Evolutionary conservation across 2,113 vertebrate genomes (phyloP), one percentile per base, ranked within the genome.

Genomic region (Esox niger): DNA sequence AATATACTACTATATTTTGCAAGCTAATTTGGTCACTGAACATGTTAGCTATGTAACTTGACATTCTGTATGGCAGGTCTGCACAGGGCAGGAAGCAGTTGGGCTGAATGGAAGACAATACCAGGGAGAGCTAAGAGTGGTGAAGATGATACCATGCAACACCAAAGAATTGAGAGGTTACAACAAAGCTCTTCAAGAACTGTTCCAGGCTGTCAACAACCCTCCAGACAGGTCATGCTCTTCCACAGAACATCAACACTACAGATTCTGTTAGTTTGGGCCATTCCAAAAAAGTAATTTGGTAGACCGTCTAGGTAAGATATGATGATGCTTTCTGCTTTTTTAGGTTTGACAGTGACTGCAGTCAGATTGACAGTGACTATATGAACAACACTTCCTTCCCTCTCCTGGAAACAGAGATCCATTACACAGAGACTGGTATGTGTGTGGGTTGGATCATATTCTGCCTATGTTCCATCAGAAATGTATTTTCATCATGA

Each of bases 381-480:
- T 82, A 88, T 71, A 83, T 72, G 38, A 81, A 76, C 62, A 79
- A 81, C 27, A 71, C 72, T 58, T 75, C 69, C 69, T 67, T 43
- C 2, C 30, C 64, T 23, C 35, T 80, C 62, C 88, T 86, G 68
- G 78, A 87, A 63, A 83, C 81, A 38, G 77, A 69, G 65, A 9
- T 75, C 54, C 62, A 79, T 4, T 85, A 79, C 62, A 89, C 87
- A 63, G 90, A 94, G 82, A 84, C 84, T 69, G 92, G 92, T 94
- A 81, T 69, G 77, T 75, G 10, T 20, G 46, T n/a, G 1, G 4
- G 15, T 35, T 26, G n/a, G 17, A 64, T 11, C 6, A 47, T 59
- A 20, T 43, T 43, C 38, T 15, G 38, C 38, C 13, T 17, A 8
- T 33, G 38, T 43, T 15, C 17, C 38, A 43, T 15, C 38, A 43